Base-by-base conservation (phyloP, 2,888 invertebrate species). In the Bugula neritina region DNA sequence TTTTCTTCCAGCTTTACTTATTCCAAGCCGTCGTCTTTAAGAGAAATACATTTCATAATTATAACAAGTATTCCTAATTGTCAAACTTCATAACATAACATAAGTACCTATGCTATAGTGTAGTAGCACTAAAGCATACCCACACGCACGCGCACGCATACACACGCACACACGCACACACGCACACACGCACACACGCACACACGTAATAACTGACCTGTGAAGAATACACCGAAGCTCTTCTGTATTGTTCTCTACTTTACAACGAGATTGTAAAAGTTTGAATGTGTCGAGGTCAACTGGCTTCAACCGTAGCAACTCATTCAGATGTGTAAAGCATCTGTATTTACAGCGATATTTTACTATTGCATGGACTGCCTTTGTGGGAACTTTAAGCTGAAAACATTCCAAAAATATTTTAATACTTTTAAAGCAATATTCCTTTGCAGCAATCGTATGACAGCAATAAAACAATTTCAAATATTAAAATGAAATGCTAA, bases 301-400 rank as follows among this genome's bases (percentile, higher is more conserved):
- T 2, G 27, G 25, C 27, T 31, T 63, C 27, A 63, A 10, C 5
- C 63, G 63, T 3, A 63, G 34, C 21, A 63, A 31, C 31, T 63
- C 63, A 63, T 63, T 63, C 17, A 63, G 27, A 31, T 63, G 63
- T 13, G 63, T 63, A 31, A 63, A 63, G n/a, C 63, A 63, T 34
- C 31, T 63, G 31, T 31, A 63, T n/a, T 63, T 63, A 25, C 27
- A 17, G 1, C 63, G 63, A 34, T 63, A 63, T 5, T 31, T 63
- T 13, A 63, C 31, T 63, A 63, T 63, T 1, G 63, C 21, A 13
- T 34, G 63, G 13, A 34, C 63, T 10, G 27, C 31, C n/a, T 31
- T 25, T 5, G 31, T n/a, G 3, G 63, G 63, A 3, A 63, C 31
- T 63, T 63, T 63, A 27, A 63, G 5, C 63, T 63, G 31, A 3